Base-by-base conservation (phyloP, 2,888 invertebrate genomes). In the Andrena flavipes region DNA sequence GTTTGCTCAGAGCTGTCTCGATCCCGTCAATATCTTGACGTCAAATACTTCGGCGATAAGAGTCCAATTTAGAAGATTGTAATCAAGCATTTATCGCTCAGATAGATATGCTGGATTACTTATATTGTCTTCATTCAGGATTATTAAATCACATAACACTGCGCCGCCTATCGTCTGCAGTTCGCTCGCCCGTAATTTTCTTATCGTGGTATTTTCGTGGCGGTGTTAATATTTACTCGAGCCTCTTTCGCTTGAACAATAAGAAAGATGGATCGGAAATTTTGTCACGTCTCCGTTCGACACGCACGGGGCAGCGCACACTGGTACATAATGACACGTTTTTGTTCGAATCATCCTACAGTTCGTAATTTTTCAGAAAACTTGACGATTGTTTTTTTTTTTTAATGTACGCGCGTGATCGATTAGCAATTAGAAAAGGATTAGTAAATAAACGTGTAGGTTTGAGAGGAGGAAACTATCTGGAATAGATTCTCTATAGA, bases 101-200 rank as follows among this genome's bases (percentile, higher is more conserved):
- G 13, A 63, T 51, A 63, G n/a, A 48, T 2, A 54, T 26, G 16
- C 1, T 4, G 13, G 20, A 54, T 63, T 60, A 49, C 29, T 65
- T 16, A 29, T 30, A 76, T 62, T 69, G 23, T 42, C n/a, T 62
- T 60, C 49, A 20, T 83, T 68, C 35, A n/a, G 84, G 51, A 71
- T 68, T 59, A 67, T 16, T 26, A 64, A 71, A 68, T 48, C 62
- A 33, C 63, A 7, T 77, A 85, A 76, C 84, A 78, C n/a, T 59
- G 8, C 30, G 26, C 8, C 16, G 26, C 2, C 1, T 5, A 23
- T 13, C 72, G 70, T 77, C 56, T 56, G 20, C 8, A 30, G 51
- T 59, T 60, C 35, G 54, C 13, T 20, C 48, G 71, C n/a, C 7
- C n/a, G 30, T 30, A 62, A 29, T 30, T 60, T 56, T 51, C 73